Evolutionary conservation across 2,797 vertebrate genomes (phyloP).

Genomic region (Gambusia yucatana): DNA sequence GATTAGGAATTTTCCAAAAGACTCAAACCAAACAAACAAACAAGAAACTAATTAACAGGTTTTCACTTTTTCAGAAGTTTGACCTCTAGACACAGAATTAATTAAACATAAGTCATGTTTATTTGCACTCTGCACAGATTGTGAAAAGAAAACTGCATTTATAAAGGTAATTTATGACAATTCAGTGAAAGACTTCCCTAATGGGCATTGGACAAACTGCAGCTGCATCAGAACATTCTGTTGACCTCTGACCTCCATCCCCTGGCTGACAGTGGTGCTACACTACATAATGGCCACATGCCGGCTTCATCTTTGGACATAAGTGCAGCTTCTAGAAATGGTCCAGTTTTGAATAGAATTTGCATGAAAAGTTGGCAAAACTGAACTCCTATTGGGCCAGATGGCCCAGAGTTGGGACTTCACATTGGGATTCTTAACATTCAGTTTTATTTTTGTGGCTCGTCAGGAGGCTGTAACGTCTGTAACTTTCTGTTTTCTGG

Average conservation of each 20-base stretch:
- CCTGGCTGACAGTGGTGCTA: background rate
- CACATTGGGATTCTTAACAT: background rate
- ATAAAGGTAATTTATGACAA: background rate
- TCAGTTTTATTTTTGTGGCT: background rate
- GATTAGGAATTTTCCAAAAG: background rate
- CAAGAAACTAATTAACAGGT: background rate
- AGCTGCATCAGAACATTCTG: background rate
- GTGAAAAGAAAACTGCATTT: background rate
- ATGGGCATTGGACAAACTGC: slow-evolving; percentile 1
- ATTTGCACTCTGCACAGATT: background rate
- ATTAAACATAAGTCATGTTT: too few relatives aligned
- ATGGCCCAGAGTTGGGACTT: background rate
- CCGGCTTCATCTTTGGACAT: background rate
- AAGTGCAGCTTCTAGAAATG: background rate
- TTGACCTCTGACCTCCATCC: slow-evolving; percentile 11
- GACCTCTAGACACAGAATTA: background rate
- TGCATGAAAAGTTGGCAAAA: background rate
- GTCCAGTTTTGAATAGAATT: slow-evolving; percentile 1
- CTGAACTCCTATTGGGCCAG: background rate
- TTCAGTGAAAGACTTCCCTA: background rate
- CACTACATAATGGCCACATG: background rate
- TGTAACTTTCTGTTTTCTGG: slow-evolving; percentile 1
- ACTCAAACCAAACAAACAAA: background rate
- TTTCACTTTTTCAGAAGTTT: background rate
- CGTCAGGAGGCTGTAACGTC: background rate